Percentiles rank a stretch among this genome's conserved stretches.
Evolutionary conservation across 2,797 vertebrate genomes (phyloP).

Genomic region (Potorous gilbertii): DNA sequence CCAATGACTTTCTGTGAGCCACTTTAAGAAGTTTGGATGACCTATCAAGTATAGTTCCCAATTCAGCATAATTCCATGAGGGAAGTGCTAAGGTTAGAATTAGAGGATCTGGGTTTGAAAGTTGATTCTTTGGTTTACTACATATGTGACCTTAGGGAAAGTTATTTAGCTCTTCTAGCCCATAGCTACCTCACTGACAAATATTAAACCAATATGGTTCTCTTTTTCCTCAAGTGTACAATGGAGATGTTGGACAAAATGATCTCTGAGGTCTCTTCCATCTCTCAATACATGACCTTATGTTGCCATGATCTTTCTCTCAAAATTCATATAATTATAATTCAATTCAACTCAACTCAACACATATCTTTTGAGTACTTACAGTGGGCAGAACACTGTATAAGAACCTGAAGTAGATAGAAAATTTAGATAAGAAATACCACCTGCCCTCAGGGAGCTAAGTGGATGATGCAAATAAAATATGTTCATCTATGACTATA

Average conservation of each 20-base stretch:
- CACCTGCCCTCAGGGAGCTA: background rate
- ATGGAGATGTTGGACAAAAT: background rate
- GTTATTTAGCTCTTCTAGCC: background rate
- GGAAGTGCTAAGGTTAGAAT: background rate
- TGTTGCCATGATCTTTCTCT: background rate
- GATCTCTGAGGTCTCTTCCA: background rate
- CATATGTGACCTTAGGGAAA: background rate
- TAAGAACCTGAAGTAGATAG: background rate
- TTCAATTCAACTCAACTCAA: background rate
- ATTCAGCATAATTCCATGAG: background rate
- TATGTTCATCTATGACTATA: background rate
- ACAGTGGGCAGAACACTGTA: background rate
- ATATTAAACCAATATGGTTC: background rate
- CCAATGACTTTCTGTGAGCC: background rate
- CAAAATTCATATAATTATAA: background rate
- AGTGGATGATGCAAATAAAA: background rate
- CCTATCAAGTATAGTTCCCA: background rate
- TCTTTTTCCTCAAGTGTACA: background rate
- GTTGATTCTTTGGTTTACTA: background rate
- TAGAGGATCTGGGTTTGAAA: background rate
- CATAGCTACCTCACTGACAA: background rate
- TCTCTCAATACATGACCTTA: too few relatives aligned
- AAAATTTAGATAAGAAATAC: background rate
- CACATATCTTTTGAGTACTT: background rate
- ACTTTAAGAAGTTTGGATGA: conserved; percentile 25